A percentile compares a stretch with the other conserved stretches of the same genome.
Evolutionary conservation across 2,888 invertebrate genomes (phyloP).

Genomic region (Ernsta delagoae): DNA sequence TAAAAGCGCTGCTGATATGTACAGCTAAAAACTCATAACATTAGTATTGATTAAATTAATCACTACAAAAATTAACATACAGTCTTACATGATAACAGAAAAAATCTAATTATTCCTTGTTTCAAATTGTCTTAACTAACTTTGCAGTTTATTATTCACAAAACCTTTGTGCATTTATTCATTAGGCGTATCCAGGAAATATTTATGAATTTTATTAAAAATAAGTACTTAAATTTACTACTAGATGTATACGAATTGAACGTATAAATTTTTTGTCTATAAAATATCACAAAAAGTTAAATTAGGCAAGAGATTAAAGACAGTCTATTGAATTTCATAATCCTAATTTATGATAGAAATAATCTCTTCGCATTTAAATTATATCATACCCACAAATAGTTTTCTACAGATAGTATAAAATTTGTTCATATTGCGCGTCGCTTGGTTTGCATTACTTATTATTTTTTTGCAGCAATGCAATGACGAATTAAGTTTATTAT

Average conservation of each 20-base stretch:
- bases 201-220: background rate
- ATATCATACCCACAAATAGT: background rate
- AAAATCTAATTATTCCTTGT: background rate
- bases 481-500: too few species aligned
- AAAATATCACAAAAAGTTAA: slow-evolving; percentile 3
- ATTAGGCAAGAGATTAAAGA: slow-evolving; percentile 11
- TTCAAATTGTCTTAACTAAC: background rate
- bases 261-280: background rate
- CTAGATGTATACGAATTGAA: background rate
- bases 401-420: background rate
- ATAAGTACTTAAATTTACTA: background rate
- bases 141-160: background rate
- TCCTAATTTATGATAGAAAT: slow-evolving; percentile 1
- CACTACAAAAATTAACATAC: background rate
- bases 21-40: slow-evolving; percentile 13
- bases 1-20: background rate
- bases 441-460: background rate
- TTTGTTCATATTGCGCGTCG: too few species aligned
- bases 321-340: slow-evolving; percentile 3
- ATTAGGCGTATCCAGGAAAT: background rate
- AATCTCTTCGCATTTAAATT: background rate
- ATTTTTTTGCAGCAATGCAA: too few species aligned
- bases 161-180: background rate
- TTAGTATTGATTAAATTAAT: background rate
- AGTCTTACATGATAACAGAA: too few species aligned